phyloP scores from a whole-genome alignment of 2,113 vertebrate species.

The Mungos mungo region DNA sequence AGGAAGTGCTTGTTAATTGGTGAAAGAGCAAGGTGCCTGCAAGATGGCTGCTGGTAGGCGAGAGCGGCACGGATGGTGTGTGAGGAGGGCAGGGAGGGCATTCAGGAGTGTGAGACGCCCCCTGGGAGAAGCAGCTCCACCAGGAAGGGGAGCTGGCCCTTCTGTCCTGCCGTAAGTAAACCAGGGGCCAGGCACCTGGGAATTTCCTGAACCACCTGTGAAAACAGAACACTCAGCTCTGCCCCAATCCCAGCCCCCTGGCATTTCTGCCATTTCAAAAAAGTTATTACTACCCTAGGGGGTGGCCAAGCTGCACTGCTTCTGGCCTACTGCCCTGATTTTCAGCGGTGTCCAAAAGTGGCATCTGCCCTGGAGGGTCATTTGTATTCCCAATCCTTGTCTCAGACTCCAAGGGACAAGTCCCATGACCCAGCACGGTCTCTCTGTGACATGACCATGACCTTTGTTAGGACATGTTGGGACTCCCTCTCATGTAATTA shows the following conservation, averaged over 20 bases:
- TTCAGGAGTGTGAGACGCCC: neutral
- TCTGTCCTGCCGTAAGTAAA: neutral
- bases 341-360: fast-evolving
- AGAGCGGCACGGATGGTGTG: neutral
- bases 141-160: neutral
- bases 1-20: neutral
- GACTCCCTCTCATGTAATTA: fast-evolving
- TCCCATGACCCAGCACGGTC: neutral
- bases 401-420: neutral
- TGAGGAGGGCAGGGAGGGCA: too few relatives aligned
- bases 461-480: neutral
- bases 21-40: neutral
- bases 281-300: neutral
- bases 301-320: fast-evolving
- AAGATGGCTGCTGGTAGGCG: neutral
- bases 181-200: neutral
- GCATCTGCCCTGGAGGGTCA: fast-evolving
- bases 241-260: fast-evolving
- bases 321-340: neutral
- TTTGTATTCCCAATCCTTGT: neutral
- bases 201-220: neutral
- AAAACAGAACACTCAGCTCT: neutral
- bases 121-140: neutral
- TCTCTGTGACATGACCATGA: neutral
- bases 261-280: neutral